Base-by-base conservation (phyloP, 2,797 vertebrate species). In the Pagetopsis macropterus region DNA sequence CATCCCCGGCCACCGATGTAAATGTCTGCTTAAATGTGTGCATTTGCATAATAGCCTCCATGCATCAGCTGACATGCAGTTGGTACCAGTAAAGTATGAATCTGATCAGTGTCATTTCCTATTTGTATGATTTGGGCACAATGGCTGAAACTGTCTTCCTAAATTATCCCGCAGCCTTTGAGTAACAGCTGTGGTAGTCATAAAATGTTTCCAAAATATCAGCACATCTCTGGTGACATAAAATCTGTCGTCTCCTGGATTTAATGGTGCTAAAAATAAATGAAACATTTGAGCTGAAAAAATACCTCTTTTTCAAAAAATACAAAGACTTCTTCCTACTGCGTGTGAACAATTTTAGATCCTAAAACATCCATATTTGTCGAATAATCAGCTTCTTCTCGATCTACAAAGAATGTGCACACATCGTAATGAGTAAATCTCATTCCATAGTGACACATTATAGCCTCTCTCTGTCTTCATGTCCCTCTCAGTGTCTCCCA, bases 1-100 rank as follows among this genome's bases (percentile, higher is more conserved):
- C 68, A 71, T 76, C 65, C 61, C 58, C 11, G 2, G 70, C 70
- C 65, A 27, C 70, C 80, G 81, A 82, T 91, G 82, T 81, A 83
- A 90, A 86, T 68, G 70, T 63, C 80, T 78, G 66, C 50, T 80
- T 78, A 75, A 89, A 87, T 75, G 79, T 75, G 82, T 10, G 55
- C 44, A 83, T 90, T 90, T 85, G 88, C 89, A 91, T 87, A 89
- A 86, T 70, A 74, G 75, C 52, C 1, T 46, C 65, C 73, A 72
- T 70, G 84, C 83, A 78, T 90, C 86, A 85, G 84, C 76, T 81
- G 80, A 82, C 69, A 8, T 67, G 69, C 76, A 77, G 62, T 77
- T 71, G 80, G 69, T 67, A 78, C 27, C 65, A 64, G 67, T 79
- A 72, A 87, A 75, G 85, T 81, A 86, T 84, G 83, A 87, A 81